Percentiles rank a stretch among this genome's conserved stretches.
Evolutionary conservation across 2,797 vertebrate species (phyloP).

Genomic region (Sciaenops ocellatus): DNA sequence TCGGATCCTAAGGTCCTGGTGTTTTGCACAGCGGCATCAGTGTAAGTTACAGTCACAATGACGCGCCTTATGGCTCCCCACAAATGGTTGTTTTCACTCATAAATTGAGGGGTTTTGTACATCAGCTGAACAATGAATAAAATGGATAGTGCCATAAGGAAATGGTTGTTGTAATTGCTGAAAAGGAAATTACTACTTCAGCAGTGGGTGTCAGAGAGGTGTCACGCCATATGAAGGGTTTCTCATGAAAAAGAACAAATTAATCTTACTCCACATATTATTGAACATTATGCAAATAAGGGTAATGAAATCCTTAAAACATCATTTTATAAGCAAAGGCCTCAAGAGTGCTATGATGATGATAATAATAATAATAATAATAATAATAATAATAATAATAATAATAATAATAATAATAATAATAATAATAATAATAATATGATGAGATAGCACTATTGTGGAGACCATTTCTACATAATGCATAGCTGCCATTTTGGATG

Average conservation of each 20-base stretch:
- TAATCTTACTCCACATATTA: slow-evolving; percentile 19
- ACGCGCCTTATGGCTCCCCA: not conserved
- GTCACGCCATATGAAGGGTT: not conserved
- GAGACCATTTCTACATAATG: slow-evolving; percentile 39
- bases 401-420: too few species aligned
- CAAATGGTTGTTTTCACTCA: slow-evolving; percentile 6
- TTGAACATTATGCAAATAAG: slow-evolving; percentile 33
- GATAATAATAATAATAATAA: too few species aligned
- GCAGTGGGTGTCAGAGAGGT: slow-evolving; percentile 1
- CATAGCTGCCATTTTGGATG: slow-evolving; percentile 35
- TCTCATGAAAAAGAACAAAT: slow-evolving; percentile 31
- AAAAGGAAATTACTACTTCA: slow-evolving; percentile 29
- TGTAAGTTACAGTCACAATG: slow-evolving; percentile 6
- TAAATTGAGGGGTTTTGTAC: slow-evolving; percentile 2
- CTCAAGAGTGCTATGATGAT: slow-evolving; percentile 35
- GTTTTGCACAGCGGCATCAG: slow-evolving; percentile 17
- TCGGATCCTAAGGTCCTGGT: slow-evolving; percentile 4
- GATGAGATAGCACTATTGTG: slow-evolving; percentile 45
- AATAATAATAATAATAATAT: slow-evolving; percentile 30
- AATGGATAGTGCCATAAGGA: not conserved
- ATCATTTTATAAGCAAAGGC: slow-evolving; percentile 40
- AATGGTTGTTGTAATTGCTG: slow-evolving; percentile 1
- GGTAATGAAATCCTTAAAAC: slow-evolving; percentile 39
- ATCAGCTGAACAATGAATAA: slow-evolving; percentile 19
- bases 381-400: too few species aligned